Evolutionary conservation across 1,140 invertebrate genomes (phyloP), one percentile per base, ranked within the genome.

Genomic region (Apis cerana): DNA sequence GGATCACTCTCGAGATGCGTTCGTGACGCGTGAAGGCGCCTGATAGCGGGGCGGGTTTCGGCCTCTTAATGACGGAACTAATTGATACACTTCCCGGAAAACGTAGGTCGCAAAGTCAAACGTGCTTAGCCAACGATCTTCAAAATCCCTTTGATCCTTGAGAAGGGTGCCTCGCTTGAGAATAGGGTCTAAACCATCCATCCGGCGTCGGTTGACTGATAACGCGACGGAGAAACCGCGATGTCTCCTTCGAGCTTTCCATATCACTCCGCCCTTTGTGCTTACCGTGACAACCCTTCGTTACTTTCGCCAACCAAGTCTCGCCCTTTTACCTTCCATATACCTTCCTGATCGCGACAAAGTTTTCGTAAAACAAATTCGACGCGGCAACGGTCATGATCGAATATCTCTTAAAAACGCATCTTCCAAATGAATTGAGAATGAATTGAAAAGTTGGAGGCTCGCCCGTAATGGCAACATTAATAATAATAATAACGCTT

Each of bases 61-160:
- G 12, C 58, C 33, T 43, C 4, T 81, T 85, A 85, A 85, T 82
- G 84, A 80, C 76, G 78, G 72, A 72, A 75, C 83, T 88, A 88
- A 88, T 88, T 88, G 87, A 88, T 85, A 85, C 54, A 81, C 74
- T 83, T 65, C 19, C 43, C 70, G 68, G 77, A 83, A 83, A 88
- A 72, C 79, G 80, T 74, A 69, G 83, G 80, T 85, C 80, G 68
- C 80, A 88, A 88, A 88, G 83, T 88, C 83, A 75, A 85, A 88
- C 80, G 84, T 80, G 84, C 74, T 88, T 88, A 85, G 81, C 77
- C 68, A 68, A 59, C 76, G 76, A 88, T 88, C 80, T 88, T 88
- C 67, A 70, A 69, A 83, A 72, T 88, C 80, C 72, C 80, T 80
- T 88, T 87, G 87, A 88, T 88, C 69, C 74, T 21, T 12, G 33